Evolutionary conservation across 35 echinoderm and acorn worm species (phyloP).

Genomic region (Apostichopus japonicus): DNA sequence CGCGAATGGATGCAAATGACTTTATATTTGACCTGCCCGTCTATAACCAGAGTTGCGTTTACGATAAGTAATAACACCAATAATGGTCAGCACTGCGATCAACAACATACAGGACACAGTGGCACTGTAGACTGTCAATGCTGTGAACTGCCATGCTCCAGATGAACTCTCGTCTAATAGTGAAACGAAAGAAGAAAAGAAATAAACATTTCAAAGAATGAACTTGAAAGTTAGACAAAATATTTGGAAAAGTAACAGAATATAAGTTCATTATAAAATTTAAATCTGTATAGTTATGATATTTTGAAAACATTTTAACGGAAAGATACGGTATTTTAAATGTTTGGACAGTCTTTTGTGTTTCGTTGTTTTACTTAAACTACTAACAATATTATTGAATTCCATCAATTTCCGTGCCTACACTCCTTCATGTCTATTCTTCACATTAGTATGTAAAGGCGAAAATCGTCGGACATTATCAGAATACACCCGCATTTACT

Average conservation of each 20-base stretch:
- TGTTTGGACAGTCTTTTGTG: background rate
- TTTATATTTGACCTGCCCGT: background rate
- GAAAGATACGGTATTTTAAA: background rate
- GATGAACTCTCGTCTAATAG: background rate
- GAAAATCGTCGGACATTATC: too few species aligned
- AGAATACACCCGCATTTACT: too few species aligned
- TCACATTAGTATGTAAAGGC: too few species aligned
- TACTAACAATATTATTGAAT: too few species aligned
- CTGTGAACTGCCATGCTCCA: background rate
- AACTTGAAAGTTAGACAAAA: background rate
- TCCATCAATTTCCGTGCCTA: too few species aligned
- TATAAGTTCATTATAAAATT: background rate
- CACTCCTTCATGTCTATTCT: too few species aligned
- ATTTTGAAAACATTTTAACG: background rate
- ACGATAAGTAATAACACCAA: background rate
- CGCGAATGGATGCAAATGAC: too few species aligned
- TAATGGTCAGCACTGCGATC: background rate
- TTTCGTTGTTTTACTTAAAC: too few species aligned
- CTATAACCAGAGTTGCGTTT: background rate
- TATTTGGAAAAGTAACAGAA: background rate
- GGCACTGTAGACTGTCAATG: slow-evolving; percentile 17
- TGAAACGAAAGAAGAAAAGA: background rate
- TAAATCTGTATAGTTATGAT: background rate
- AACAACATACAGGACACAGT: background rate
- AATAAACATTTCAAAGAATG: background rate